phyloP scores from a whole-genome alignment of 2,113 vertebrate species.

The Bettongia penicillata region DNA sequence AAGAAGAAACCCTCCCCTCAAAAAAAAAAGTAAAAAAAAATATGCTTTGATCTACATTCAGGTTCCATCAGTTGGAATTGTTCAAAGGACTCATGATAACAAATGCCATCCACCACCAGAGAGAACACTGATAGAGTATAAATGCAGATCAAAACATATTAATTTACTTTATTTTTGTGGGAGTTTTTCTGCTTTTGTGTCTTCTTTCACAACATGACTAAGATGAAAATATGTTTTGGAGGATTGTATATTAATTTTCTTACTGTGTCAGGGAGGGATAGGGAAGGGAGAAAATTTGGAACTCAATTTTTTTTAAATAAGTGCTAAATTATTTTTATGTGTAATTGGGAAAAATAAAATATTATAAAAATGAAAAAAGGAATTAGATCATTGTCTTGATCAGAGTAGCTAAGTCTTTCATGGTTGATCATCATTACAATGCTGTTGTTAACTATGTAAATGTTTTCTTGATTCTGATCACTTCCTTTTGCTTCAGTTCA shows the following conservation, averaged over 20 bases:
- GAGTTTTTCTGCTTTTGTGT: background rate
- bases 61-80: background rate
- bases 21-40: background rate
- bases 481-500: background rate
- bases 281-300: background rate
- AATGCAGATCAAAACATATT: background rate
- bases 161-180: background rate
- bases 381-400: background rate
- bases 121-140: background rate
- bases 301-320: background rate
- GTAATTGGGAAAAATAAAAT: background rate
- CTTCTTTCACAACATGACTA: background rate
- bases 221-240: background rate
- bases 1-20: background rate
- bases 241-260: background rate
- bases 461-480: background rate
- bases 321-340: background rate
- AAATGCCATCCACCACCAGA: background rate
- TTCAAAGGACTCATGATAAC: background rate
- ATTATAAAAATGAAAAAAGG: background rate
- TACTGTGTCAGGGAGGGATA: background rate
- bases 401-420: background rate
- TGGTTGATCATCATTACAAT: background rate
- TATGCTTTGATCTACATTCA: background rate
- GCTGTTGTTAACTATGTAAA: background rate